phyloP scores from a whole-genome alignment of 2,888 invertebrate species.

The Slavum lentiscoides region DNA sequence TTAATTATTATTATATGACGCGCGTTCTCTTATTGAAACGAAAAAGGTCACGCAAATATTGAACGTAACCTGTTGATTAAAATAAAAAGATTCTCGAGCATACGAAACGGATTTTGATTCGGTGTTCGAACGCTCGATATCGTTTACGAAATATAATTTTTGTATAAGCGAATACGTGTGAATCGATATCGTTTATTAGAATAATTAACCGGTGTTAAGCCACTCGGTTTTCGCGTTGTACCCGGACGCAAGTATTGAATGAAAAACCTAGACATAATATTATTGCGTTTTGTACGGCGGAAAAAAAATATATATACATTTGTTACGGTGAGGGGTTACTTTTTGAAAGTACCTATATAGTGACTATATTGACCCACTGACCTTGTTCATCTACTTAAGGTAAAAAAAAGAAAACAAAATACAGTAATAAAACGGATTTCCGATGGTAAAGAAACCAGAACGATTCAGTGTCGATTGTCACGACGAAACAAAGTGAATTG shows the following conservation, averaged over 20 bases:
- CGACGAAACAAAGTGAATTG: conserved; percentile 8
- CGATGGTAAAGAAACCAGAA: conserved; percentile 36
- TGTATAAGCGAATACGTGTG: too few relatives aligned
- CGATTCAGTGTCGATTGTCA: conserved; percentile 15
- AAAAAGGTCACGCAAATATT: background rate
- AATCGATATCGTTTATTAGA: too few relatives aligned
- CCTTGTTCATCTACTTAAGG: conserved; percentile 26
- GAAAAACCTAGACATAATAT: background rate
- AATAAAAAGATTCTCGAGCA: too few relatives aligned
- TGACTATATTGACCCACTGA: conserved; percentile 48
- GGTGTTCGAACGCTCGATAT: too few relatives aligned
- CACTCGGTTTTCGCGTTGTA: background rate
- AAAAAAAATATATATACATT: conserved; percentile 5
- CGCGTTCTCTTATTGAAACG: background rate
- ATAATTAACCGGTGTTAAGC: background rate
- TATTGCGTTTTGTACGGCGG: background rate
- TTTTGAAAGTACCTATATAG: conserved; percentile 28
- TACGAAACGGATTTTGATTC: too few relatives aligned
- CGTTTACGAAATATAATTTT: too few relatives aligned
- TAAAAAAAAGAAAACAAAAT: conserved; percentile 24
- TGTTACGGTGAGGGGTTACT: conserved; percentile 23
- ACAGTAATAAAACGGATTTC: conserved; percentile 21
- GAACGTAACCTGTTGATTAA: background rate
- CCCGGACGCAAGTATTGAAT: background rate
- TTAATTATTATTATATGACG: background rate